A percentile compares a stretch with the other conserved stretches of the same genome.
Evolutionary conservation across 2,113 vertebrate species (phyloP).

Genomic region (Dinomys branickii): DNA sequence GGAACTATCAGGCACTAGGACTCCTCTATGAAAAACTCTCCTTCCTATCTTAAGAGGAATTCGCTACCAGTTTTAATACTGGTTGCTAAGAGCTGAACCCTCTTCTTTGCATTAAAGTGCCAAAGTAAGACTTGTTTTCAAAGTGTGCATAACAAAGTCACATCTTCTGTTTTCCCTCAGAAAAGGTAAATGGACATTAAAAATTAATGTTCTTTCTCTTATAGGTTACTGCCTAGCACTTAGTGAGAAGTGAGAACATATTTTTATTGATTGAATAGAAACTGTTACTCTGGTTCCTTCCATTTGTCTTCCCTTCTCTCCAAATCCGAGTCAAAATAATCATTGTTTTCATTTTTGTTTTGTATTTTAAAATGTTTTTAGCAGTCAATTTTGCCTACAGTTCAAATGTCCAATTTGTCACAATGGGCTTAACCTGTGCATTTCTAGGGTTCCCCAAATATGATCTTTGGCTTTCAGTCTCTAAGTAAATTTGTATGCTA

Average conservation of each 20-base stretch:
- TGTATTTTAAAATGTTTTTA: neutral
- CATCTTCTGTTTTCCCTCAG: neutral
- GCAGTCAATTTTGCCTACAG: neutral
- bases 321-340: neutral
- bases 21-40: neutral
- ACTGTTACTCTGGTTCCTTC: neutral
- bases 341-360: neutral
- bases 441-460: neutral
- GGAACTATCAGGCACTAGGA: neutral
- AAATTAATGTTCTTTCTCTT: neutral
- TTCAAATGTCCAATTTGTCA: constrained; percentile 12
- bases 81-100: neutral
- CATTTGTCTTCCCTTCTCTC: neutral
- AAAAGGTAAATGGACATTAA: neutral
- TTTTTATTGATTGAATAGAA: neutral
- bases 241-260: neutral
- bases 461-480: neutral
- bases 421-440: neutral
- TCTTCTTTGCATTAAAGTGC: neutral
- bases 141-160: neutral
- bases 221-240: neutral
- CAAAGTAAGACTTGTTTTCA: neutral
- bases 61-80: constrained; percentile 29
- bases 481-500: neutral
- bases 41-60: neutral